phyloP scores from a whole-genome alignment of 2,113 vertebrate genomes.

The Podarcis cretensis region DNA sequence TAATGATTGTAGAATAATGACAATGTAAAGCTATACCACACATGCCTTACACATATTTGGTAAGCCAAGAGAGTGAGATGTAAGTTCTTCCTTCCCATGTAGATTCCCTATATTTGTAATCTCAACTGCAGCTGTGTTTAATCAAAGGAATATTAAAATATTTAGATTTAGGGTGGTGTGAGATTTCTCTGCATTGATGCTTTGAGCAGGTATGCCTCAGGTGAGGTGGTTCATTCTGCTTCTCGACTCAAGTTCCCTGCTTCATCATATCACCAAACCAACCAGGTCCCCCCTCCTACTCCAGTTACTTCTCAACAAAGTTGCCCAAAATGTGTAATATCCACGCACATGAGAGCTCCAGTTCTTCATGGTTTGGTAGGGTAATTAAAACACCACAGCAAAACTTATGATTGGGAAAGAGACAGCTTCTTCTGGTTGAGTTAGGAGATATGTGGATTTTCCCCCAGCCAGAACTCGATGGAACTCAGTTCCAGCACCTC shows the following conservation, averaged over 20 bases:
- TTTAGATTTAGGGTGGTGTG: not conserved
- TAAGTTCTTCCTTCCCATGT: not conserved
- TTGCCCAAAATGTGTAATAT: not conserved
- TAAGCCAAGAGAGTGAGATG: not conserved
- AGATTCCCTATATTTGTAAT: not conserved
- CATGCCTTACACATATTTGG: too few species aligned
- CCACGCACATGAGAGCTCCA: not conserved
- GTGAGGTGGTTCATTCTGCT: not conserved
- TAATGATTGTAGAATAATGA: not conserved
- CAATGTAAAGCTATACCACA: not conserved
- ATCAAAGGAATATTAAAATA: not conserved
- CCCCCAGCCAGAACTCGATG: not conserved
- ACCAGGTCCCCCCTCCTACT: not conserved
- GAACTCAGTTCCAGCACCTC: too few species aligned
- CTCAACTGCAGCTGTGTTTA: not conserved
- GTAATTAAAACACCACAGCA: not conserved
- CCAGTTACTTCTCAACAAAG: not conserved
- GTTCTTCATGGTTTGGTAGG: not conserved
- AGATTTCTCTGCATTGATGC: not conserved
- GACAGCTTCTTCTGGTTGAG: too few species aligned
- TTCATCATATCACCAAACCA: not conserved
- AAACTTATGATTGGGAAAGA: too few species aligned
- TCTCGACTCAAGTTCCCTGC: too few species aligned
- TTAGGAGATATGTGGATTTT: too few species aligned
- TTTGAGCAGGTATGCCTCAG: not conserved